Percentiles rank a stretch among this genome's conserved stretches.
Evolutionary conservation across 2,797 vertebrate species (phyloP).

Genomic region (Cichlasoma orientale): DNA sequence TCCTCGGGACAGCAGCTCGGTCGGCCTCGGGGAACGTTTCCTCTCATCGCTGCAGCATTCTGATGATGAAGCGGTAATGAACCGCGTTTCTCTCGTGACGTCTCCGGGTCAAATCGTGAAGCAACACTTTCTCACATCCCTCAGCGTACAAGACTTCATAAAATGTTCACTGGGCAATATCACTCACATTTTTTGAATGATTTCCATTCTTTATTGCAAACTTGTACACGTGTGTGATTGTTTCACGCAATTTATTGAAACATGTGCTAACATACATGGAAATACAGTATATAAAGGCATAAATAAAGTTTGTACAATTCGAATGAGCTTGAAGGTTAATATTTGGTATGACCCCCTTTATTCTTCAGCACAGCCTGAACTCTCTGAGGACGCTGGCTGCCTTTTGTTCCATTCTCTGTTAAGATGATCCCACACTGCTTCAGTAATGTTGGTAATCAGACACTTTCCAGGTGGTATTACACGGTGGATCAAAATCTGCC

Average conservation of each 20-base stretch:
- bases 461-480: neutral
- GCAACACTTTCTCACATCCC: neutral
- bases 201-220: neutral
- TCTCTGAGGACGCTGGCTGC: neutral
- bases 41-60: neutral
- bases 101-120: neutral
- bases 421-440: neutral
- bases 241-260: neutral
- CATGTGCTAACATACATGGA: neutral
- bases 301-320: neutral
- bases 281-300: neutral
- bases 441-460: neutral
- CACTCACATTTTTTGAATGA: neutral
- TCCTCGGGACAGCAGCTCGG: neutral
- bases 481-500: neutral
- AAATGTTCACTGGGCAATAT: neutral
- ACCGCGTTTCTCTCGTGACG: neutral
- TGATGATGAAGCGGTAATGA: conserved; percentile 4
- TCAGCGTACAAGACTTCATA: neutral
- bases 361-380: neutral
- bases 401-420: neutral
- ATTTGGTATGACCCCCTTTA: neutral
- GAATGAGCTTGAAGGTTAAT: neutral
- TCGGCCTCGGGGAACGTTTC: neutral
- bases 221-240: neutral